Evolutionary conservation across 2,113 vertebrate species (phyloP), one percentile per base, ranked within the genome.

Genomic region (Cheirogaleus medius): DNA sequence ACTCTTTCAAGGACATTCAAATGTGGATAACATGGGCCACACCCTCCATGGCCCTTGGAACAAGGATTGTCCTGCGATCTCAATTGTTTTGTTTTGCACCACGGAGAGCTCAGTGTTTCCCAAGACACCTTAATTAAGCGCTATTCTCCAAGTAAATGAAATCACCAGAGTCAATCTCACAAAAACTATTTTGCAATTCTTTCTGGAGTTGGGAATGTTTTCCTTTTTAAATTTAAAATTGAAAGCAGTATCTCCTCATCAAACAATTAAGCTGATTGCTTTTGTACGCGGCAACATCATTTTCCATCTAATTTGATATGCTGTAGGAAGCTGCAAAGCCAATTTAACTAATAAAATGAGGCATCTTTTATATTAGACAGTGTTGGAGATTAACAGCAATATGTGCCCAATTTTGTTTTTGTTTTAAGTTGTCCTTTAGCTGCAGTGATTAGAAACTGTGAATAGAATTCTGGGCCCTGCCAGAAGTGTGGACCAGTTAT

Each of bases 281-380:
- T 96, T 94, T 73, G 81, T 90, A 56, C 34, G 11, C 52, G 34
- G 13, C 84, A 97, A 49, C 69, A 34, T 83, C 64, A 17, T 87
- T 90, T 95, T 60, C 81, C 81, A 23, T 94, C 88, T 94, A 91
- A 96, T 97, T 64, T 92, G 71, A 89, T 97, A 89, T 83, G 93
- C 90, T 87, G 27, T 91, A 42, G 92, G 37, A 94, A 93, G 78
- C 71, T 92, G 85, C 77, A 69, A 96, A 94, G 81, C 34, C 76
- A 96, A 58, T 89, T 96, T 81, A 80, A 44, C 85, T 94, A 81
- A 95, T 96, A 88, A 96, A 96, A 94, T 74, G 77, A 90, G 60
- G 20, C 32, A 12, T 88, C 66, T 86, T 78, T 95, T 71, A 39
- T 90, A 63, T 94, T 58, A 91, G 76, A 11, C 44, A 4, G 64